These are phyloP conservation scores for Eleutherodactylus coqui DNA, from an alignment of 2,797 vertebrate genomes.

Conservation along the genomic window DNA sequence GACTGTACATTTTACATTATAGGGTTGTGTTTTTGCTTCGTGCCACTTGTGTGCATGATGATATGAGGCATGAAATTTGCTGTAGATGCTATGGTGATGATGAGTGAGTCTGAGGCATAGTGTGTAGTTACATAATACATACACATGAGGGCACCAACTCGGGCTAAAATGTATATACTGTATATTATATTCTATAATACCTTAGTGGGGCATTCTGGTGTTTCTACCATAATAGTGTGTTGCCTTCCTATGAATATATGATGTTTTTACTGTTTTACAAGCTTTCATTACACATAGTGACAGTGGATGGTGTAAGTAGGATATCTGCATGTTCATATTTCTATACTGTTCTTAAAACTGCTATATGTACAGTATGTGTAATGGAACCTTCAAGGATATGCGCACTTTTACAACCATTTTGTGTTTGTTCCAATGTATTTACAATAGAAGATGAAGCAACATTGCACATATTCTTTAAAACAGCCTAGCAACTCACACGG, in stretches of 20 bases:
- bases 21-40: too few species aligned
- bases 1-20: too few species aligned
- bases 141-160: too few species aligned
- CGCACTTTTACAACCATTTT: not conserved
- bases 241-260: slow-evolving; percentile 29
- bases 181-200: not conserved
- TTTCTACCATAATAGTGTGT: not conserved
- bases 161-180: not conserved
- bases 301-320: slow-evolving; percentile 53
- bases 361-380: not conserved
- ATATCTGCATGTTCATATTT: not conserved
- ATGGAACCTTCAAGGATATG: not conserved
- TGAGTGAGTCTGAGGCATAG: too few species aligned
- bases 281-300: slow-evolving; percentile 55
- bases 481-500: too few species aligned
- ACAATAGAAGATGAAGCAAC: not conserved
- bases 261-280: slow-evolving; percentile 60
- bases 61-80: too few species aligned
- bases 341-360: not conserved
- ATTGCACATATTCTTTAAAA: not conserved
- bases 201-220: not conserved
- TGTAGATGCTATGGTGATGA: too few species aligned
- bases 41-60: too few species aligned
- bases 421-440: not conserved
- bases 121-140: too few species aligned